Percentiles rank a stretch among this genome's conserved stretches.
phyloP scores from a whole-genome alignment of 2,888 invertebrate species.

The Muschampia plurimacula region DNA sequence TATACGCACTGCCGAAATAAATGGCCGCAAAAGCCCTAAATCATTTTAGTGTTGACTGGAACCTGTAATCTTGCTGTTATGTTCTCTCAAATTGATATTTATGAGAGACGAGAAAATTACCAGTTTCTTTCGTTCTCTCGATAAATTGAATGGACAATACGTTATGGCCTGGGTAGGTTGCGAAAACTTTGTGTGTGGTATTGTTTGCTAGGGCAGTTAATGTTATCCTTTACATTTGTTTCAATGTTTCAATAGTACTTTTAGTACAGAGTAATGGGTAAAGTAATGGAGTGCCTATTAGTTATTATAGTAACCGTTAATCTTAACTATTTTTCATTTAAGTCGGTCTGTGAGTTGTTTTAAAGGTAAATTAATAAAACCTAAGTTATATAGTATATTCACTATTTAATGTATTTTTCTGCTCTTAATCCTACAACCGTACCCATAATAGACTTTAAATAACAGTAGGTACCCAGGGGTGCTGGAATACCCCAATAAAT shows the following conservation, averaged over 20 bases:
- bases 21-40: slow-evolving; percentile 50
- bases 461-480: too few species aligned
- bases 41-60: slow-evolving; percentile 56
- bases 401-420: too few species aligned
- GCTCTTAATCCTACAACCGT: too few species aligned
- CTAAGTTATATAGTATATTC: too few species aligned
- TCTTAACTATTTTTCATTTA: too few species aligned
- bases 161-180: not conserved
- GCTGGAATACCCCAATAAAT: too few species aligned
- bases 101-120: slow-evolving; percentile 64
- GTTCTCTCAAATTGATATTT: slow-evolving; percentile 68
- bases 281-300: too few species aligned
- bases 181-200: slow-evolving; percentile 27
- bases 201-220: not conserved
- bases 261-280: too few species aligned
- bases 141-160: slow-evolving; percentile 46
- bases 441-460: too few species aligned
- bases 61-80: slow-evolving; percentile 63
- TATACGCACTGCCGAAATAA: slow-evolving; percentile 53
- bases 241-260: not conserved
- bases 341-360: too few species aligned
- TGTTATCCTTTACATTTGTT: slow-evolving; percentile 1
- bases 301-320: too few species aligned
- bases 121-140: slow-evolving; percentile 51
- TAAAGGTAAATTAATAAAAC: too few species aligned